phyloP scores from a whole-genome alignment of 2,888 invertebrate genomes.

The Brenthis ino region DNA sequence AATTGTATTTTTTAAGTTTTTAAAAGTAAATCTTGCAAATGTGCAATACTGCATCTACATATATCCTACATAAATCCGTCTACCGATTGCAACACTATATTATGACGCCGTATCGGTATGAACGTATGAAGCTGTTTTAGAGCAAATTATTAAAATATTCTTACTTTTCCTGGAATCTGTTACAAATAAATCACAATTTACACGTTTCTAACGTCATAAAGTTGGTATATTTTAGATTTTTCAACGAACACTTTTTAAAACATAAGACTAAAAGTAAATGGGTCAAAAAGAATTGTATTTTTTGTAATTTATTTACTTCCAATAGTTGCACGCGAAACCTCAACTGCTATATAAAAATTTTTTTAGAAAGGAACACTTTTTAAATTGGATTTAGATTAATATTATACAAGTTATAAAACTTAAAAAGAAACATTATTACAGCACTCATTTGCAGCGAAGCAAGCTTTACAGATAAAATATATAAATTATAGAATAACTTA shows the following conservation, averaged over 20 bases:
- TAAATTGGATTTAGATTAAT: constrained; percentile 25
- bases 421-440: constrained; percentile 32
- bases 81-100: constrained; percentile 37
- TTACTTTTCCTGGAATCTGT: constrained; percentile 19
- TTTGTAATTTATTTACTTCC: background rate
- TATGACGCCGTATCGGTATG: constrained; percentile 41
- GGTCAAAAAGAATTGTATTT: constrained; percentile 11
- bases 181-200: constrained; percentile 22
- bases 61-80: constrained; percentile 21
- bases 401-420: constrained; percentile 29
- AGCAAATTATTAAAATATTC: constrained; percentile 3
- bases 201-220: constrained; percentile 9
- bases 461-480: constrained; percentile 30
- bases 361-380: constrained; percentile 8
- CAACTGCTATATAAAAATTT: constrained; percentile 17
- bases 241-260: constrained; percentile 37
- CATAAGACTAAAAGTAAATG: constrained; percentile 28
- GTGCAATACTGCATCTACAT: constrained; percentile 19
- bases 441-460: constrained; percentile 36
- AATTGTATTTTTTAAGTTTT: background rate
- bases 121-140: constrained; percentile 4
- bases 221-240: constrained; percentile 11
- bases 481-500: background rate
- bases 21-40: constrained; percentile 1
- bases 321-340: constrained; percentile 1